Base-by-base conservation (phyloP, 2,888 invertebrate species). In the Cyrtodaria siliqua region DNA sequence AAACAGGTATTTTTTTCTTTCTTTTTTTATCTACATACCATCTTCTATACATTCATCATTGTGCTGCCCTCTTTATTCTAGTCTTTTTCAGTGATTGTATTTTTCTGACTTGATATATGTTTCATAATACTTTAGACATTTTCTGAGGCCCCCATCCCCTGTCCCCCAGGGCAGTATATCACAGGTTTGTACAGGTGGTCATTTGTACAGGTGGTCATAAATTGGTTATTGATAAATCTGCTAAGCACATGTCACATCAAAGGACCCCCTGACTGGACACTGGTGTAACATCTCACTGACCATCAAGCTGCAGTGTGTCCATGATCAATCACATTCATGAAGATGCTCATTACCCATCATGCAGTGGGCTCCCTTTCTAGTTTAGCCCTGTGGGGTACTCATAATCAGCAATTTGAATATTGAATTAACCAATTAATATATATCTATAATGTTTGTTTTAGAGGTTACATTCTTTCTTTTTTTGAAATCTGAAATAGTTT, bases 191-290 rank as follows among this genome's bases (percentile, higher is more conserved):
- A 38, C 49, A 56, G 38, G 61, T 47, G 47, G 47, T 47, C 14
- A 14, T 40, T 12, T 6, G 24, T 50, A 50, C 76, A 76, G 61
- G 62, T 76, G 61, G 71, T 63, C 62, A 71, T 67, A 60, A 26
- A 26, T 18, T 27, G 12, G 50, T 33, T 33, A 33, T 33, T 33
- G 33, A 33, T 12, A 33, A 33, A 33, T 20, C 47, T 47, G 47
- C 16, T 20, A 3, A 40, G 60, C 75, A 69, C 27, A 49, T 80
- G 80, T 80, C 80, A 80, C 69, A 55, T 80, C 80, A 80, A 80
- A 80, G 76, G 62, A 52, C 24, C 60, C 53, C 44, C 66, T 59
- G 61, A 70, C 49, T 49, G 40, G 52, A 49, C 18, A 47, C 53
- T 60, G 69, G 47, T 63, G 49, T 62, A 57, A 29, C 53, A 50